Evolutionary conservation across 2,888 invertebrate genomes (phyloP), one percentile per base, ranked within the genome.

Genomic region (Scelioninae gen. 2): DNA sequence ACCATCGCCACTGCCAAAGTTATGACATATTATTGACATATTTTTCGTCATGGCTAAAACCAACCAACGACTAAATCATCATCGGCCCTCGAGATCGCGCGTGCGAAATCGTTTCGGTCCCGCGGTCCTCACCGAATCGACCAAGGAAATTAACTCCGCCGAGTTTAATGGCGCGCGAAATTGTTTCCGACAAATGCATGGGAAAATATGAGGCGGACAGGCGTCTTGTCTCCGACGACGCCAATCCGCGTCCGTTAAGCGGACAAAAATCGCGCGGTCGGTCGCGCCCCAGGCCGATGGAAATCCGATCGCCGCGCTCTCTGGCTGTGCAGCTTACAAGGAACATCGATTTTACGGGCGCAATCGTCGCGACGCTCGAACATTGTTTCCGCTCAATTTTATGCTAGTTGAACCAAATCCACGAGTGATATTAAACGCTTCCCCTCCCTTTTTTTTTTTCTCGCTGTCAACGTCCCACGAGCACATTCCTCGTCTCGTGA

Each of bases 301-400:
- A 63, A 57, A 58, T 70, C 50, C 58, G 55, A 60, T 53, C 50
- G 46, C 33, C 39, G 33, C 58, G 45, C 46, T 39, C 37, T 6
- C 5, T 9, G 2, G 31, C 25, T 53, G 70, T 45, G 57, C 70
- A 52, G 58, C 71, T 60, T 60, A 57, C 48, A 41, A 9, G 31
- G 37, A 37, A 58, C 71, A 71, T 71, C 60, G 71, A 71, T 71
- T 71, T 71, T 71, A 45, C 64, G 28, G n/a, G n/a, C n/a, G n/a
- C 71, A 64, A 64, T 71, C 60, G 71, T 71, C 71, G 65, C 64
- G 64, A 71, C 52, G 45, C 39, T 52, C 15, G 22, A 64, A 52
- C 64, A 65, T 53, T 71, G 71, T 58, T 64, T 43, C 58, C 58
- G 48, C 65, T 46, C 43, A 53, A 71, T 58, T 71, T 64, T 71